A percentile compares a stretch with the other conserved stretches of the same genome.
These are phyloP conservation scores for Clytia hemisphaerica DNA, from an alignment of 30 jellyfish, hydroid and myxozoan genomes.

Conservation along the genomic window DNA sequence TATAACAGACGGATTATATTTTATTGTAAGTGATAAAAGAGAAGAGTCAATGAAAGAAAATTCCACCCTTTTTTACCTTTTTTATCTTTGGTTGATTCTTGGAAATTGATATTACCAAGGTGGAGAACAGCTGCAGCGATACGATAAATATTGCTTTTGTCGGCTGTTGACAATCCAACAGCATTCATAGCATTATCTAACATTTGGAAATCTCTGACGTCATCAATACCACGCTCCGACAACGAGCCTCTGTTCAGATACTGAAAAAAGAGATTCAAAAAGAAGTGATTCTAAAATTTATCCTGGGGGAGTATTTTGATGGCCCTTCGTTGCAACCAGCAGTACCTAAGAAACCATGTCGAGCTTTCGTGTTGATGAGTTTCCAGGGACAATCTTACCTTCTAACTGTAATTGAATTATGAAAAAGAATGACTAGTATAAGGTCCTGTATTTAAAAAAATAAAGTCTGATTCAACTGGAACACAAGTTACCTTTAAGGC, in stretches of 20 bases:
- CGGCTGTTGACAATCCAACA: conserved; percentile 57
- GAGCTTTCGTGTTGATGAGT: too few relatives aligned
- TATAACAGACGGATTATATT: too few relatives aligned
- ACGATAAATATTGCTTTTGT: conserved; percentile 61
- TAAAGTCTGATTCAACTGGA: too few relatives aligned
- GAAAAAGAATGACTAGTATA: too few relatives aligned
- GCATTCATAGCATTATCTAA: conserved; percentile 93
- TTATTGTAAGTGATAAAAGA: not conserved
- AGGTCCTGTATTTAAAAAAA: too few relatives aligned
- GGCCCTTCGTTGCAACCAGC: too few relatives aligned
- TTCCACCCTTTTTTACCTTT: conserved; percentile 46
- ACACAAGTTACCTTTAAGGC: too few relatives aligned
- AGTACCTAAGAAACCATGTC: too few relatives aligned
- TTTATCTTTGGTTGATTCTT: conserved; percentile 72
- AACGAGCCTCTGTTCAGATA: conserved; percentile 60
- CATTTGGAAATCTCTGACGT: conserved; percentile 52
- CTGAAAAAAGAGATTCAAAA: conserved; percentile 28
- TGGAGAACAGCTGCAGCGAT: conserved; percentile 89
- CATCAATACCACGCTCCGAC: conserved; percentile 54
- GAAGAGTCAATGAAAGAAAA: not conserved
- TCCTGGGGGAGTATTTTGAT: too few relatives aligned
- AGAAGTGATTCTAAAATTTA: too few relatives aligned
- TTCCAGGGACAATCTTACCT: too few relatives aligned
- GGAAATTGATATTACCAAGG: conserved; percentile 81
- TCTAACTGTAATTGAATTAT: too few relatives aligned